Percentiles rank a stretch among this genome's conserved stretches.
Evolutionary conservation across 2,113 vertebrate genomes (phyloP).

Genomic region (Ancistrus triradiatus): DNA sequence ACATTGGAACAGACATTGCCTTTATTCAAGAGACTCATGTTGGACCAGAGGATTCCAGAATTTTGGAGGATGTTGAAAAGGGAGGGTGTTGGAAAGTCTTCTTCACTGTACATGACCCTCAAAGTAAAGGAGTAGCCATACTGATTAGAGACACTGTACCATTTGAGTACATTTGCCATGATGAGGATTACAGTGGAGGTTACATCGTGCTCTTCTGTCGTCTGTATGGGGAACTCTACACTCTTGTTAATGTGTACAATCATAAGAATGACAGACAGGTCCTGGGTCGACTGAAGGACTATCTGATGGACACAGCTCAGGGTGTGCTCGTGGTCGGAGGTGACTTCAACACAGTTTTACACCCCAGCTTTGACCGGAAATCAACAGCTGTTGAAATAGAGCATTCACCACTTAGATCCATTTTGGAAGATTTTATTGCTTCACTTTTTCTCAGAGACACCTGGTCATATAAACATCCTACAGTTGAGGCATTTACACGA

Average conservation of each 20-base stretch:
- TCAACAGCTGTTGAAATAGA: not conserved
- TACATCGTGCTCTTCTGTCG: conserved; percentile 30
- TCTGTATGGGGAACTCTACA: conserved; percentile 32
- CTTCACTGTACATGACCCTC: not conserved
- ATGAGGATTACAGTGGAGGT: conserved; percentile 18
- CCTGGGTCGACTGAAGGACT: conserved; percentile 42
- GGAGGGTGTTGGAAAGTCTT: not conserved
- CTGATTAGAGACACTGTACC: conserved; percentile 3
- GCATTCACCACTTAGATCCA: conserved; percentile 2
- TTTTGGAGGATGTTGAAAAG: not conserved
- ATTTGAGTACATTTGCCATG: conserved; percentile 20
- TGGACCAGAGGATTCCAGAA: not conserved
- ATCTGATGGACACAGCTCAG: conserved; percentile 47
- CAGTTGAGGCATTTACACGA: not conserved
- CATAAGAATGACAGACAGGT: conserved; percentile 33
- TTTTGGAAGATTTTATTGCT: conserved; percentile 26
- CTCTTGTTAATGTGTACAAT: conserved; percentile 46
- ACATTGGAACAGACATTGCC: not conserved
- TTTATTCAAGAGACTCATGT: conserved; percentile 20
- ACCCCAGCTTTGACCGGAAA: conserved; percentile 23
- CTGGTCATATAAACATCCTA: conserved; percentile 2
- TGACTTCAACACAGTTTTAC: conserved; percentile 32
- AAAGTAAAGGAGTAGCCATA: conserved; percentile 35
- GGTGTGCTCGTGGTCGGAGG: conserved; percentile 36
- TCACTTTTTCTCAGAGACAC: conserved; percentile 19